phyloP scores from a whole-genome alignment of 2,113 vertebrate genomes.

The Pantherophis guttatus region DNA sequence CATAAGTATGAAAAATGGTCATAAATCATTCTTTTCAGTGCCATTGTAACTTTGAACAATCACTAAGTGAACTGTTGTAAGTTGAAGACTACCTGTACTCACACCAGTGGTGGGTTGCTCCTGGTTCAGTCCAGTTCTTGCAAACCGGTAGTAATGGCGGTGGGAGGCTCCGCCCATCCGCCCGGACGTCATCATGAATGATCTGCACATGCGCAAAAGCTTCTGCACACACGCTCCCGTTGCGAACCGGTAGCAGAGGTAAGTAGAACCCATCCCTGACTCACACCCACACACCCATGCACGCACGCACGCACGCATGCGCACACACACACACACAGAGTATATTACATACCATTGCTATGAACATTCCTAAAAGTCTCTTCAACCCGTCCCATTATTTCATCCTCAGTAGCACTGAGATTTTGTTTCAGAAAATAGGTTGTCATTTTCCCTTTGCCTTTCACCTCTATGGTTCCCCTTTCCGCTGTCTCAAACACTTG shows the following conservation, averaged over 20 bases:
- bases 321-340: not conserved
- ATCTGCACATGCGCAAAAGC: no score
- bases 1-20: not conserved
- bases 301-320: not conserved
- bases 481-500: constrained; percentile 70
- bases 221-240: no score
- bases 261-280: not conserved
- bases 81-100: not conserved
- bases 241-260: no score
- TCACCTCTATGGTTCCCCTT: constrained; percentile 76
- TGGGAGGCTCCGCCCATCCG: no score
- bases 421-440: constrained; percentile 77
- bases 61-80: not conserved
- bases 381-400: constrained; percentile 71
- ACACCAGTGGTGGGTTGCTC: no score
- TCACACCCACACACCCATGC: no score
- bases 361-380: constrained; percentile 26
- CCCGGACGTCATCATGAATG: no score
- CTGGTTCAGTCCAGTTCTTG: no score
- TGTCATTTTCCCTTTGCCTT: constrained; percentile 79
- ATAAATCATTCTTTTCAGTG: not conserved
- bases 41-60: not conserved
- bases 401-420: constrained; percentile 63
- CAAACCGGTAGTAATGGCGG: no score
- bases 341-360: not conserved